A percentile compares a stretch with the other conserved stretches of the same genome.
Evolutionary conservation across 2,113 vertebrate species (phyloP).

Genomic region (Eulemur macaco): DNA sequence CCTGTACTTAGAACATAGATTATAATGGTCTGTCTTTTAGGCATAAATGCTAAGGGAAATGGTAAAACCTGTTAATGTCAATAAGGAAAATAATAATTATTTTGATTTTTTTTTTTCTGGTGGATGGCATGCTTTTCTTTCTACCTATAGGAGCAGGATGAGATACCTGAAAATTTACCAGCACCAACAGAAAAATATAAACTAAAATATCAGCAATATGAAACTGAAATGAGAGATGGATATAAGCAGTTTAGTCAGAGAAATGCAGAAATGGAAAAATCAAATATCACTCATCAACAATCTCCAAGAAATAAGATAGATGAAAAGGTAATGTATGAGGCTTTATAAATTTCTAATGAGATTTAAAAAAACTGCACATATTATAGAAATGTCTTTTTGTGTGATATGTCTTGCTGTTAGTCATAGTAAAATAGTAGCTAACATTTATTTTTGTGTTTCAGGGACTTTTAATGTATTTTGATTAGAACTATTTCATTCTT

Average conservation of each 20-base stretch:
- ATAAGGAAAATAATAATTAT: not conserved
- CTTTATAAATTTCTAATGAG: not conserved
- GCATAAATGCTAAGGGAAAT: constrained; percentile 1
- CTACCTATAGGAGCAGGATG: constrained; percentile 73
- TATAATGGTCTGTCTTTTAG: not conserved
- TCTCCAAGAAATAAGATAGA: constrained; percentile 47
- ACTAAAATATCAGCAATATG: constrained; percentile 76
- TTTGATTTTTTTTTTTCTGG: not conserved
- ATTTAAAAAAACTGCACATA: not conserved
- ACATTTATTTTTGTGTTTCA: not conserved
- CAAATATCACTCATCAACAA: not conserved
- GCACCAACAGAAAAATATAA: constrained; percentile 73
- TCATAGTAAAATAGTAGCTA: not conserved
- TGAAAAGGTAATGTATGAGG: constrained; percentile 58
- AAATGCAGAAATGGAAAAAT: constrained; percentile 66
- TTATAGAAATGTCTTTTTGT: not conserved
- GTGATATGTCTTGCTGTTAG: not conserved
- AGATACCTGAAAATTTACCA: constrained; percentile 79
- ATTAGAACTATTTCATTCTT: not conserved
- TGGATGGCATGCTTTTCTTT: constrained; percentile 39
- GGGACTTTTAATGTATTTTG: not conserved
- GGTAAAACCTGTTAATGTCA: not conserved
- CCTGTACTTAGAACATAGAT: not conserved
- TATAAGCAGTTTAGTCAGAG: constrained; percentile 76
- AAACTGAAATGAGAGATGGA: constrained; percentile 77